Conservation (phyloP, 2,888 invertebrate species). For the Torymus tubicola region DNA sequence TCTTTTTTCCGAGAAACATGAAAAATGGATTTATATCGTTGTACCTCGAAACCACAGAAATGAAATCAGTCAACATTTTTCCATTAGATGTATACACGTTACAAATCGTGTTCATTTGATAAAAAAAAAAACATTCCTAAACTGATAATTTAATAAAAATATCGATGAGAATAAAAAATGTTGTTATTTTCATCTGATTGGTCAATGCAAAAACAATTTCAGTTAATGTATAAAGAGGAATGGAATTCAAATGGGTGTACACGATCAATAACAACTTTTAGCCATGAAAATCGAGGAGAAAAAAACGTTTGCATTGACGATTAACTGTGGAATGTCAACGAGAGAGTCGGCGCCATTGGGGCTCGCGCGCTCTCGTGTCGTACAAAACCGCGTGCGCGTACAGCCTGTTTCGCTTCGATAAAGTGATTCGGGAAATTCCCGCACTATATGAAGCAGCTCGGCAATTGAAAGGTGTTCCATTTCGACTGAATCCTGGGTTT, state of each 20-base stretch:
- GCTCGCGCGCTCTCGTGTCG: not conserved
- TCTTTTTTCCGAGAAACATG: no score
- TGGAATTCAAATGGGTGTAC: not conserved
- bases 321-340: constrained; percentile 26
- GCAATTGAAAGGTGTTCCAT: constrained; percentile 44
- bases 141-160: no score
- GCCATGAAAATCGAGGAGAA: not conserved
- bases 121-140: no score
- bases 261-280: not conserved
- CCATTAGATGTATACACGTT: no score
- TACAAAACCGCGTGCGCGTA: constrained; percentile 32
- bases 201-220: no score
- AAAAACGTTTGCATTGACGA: constrained; percentile 4
- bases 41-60: no score
- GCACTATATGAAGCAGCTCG: constrained; percentile 3
- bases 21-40: no score
- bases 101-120: no score
- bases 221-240: no score
- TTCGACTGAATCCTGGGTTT: not conserved
- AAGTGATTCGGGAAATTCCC: constrained; percentile 45
- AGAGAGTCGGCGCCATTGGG: not conserved
- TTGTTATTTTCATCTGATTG: no score
- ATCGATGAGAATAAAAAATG: no score
- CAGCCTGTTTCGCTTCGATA: constrained; percentile 45
- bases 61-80: no score